These are phyloP conservation scores for Fregata magnificens DNA, from an alignment of 2,113 vertebrate species.

Conservation along the genomic window DNA sequence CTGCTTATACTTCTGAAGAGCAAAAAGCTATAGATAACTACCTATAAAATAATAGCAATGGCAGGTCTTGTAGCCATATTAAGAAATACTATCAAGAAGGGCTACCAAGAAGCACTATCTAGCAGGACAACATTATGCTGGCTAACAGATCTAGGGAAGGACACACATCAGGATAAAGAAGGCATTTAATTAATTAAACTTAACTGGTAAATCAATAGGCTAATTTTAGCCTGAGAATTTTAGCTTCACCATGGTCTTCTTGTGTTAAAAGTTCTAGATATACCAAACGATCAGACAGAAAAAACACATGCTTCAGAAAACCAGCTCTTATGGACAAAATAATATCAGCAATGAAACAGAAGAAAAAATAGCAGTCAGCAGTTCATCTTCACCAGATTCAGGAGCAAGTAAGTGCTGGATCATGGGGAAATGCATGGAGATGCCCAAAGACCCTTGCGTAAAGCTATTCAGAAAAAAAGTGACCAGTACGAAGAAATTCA, in stretches of 20 bases:
- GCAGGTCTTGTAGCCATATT: neutral
- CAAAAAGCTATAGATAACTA: neutral
- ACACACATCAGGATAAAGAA: neutral
- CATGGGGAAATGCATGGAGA: neutral
- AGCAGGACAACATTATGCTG: neutral
- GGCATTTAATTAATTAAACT: neutral
- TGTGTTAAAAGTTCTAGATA: neutral
- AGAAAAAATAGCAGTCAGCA: neutral
- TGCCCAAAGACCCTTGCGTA: neutral
- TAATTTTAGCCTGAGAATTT: neutral
- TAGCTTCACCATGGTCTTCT: neutral
- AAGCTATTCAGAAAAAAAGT: neutral
- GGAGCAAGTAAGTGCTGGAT: neutral
- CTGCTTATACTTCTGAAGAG: neutral
- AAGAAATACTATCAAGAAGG: neutral
- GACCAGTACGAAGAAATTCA: neutral
- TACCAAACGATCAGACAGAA: neutral
- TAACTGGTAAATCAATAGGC: neutral
- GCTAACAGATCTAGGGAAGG: neutral
- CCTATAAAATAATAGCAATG: neutral
- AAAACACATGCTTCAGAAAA: neutral
- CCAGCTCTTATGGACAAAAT: neutral
- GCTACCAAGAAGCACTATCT: neutral
- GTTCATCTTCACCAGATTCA: neutral
- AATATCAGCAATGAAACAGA: neutral